A percentile compares a stretch with the other conserved stretches of the same genome.
These are phyloP conservation scores for Acanthochromis polyacanthus DNA, from an alignment of 2,113 vertebrate genomes.

Conservation along the genomic window DNA sequence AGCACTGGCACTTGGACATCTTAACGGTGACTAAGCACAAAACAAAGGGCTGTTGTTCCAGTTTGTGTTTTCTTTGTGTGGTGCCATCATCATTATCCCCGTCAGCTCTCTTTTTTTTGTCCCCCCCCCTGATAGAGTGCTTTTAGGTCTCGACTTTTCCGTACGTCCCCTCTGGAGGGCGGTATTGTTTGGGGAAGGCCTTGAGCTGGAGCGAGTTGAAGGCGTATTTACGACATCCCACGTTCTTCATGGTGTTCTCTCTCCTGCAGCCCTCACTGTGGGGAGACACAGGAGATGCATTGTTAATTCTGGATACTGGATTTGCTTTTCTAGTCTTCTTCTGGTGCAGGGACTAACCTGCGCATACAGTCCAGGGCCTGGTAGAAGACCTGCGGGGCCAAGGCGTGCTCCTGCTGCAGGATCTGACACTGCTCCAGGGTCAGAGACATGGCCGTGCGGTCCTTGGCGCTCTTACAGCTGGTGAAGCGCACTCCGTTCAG, in stretches of 20 bases:
- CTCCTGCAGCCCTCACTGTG: conserved; percentile 98
- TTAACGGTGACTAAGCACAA: conserved; percentile 74
- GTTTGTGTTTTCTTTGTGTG: conserved; percentile 54
- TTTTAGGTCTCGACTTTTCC: conserved; percentile 97
- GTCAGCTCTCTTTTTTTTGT: conserved; percentile 56
- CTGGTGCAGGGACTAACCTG: conserved; percentile 86
- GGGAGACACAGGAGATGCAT: conserved; percentile 80
- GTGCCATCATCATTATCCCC: conserved; percentile 26
- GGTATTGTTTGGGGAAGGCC: conserved; percentile 98
- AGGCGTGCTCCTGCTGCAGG: conserved; percentile 95
- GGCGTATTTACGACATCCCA: conserved; percentile 99
- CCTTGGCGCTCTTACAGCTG: conserved; percentile 99
- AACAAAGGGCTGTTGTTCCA: conserved; percentile 54
- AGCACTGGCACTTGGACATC: conserved; percentile 73
- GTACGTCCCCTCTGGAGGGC: conserved; percentile 98
- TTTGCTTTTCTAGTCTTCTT: background rate
- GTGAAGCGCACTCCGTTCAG: conserved; percentile 97
- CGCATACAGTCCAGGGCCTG: conserved; percentile 99
- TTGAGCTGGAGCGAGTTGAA: conserved; percentile 99
- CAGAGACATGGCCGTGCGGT: conserved; percentile 98
- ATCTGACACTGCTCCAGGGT: conserved; percentile 98
- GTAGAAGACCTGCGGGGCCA: conserved; percentile 97
- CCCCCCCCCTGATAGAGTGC: conserved; percentile 49
- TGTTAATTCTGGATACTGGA: conserved; percentile 54
- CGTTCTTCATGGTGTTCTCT: conserved; percentile 99